Percentiles rank a stretch among this genome's conserved stretches.
Evolutionary conservation across 2,113 vertebrate species (phyloP).

Genomic region (Atrichornis clamosus): DNA sequence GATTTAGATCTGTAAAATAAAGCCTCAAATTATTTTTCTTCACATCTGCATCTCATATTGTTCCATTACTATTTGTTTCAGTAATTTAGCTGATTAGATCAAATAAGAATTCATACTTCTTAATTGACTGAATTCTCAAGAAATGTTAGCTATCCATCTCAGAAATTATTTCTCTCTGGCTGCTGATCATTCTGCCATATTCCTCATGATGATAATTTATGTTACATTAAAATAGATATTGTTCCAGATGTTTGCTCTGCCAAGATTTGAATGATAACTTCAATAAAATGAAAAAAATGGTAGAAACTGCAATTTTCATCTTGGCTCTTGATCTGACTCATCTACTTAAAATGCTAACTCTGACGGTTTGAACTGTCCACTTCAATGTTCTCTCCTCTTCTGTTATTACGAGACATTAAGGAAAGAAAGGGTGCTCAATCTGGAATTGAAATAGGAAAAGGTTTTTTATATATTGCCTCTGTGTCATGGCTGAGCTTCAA

Average conservation of each 20-base stretch:
- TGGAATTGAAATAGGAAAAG: not conserved
- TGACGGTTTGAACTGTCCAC: not conserved
- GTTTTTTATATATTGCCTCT: not conserved
- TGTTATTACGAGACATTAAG: not conserved
- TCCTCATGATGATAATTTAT: conserved; percentile 19
- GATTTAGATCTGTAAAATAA: not conserved
- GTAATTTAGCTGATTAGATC: conserved; percentile 12
- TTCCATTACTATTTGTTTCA: conserved; percentile 9
- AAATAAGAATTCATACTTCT: conserved; percentile 8
- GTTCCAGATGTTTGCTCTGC: conserved; percentile 18
- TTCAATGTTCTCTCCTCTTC: not conserved
- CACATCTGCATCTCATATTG: not conserved
- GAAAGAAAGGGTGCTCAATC: not conserved
- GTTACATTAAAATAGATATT: conserved; percentile 10
- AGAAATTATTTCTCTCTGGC: not conserved
- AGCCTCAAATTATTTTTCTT: conserved; percentile 13
- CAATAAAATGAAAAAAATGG: not conserved
- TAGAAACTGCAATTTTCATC: not conserved
- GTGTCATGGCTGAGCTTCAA: not conserved
- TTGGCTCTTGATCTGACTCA: not conserved
- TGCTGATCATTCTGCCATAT: conserved; percentile 1
- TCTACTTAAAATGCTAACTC: not conserved
- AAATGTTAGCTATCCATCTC: not conserved
- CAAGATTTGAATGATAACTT: conserved; percentile 13
- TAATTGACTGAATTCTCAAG: not conserved